Evolutionary conservation across 2,797 vertebrate species (phyloP).

Genomic region (Nasua narica): DNA sequence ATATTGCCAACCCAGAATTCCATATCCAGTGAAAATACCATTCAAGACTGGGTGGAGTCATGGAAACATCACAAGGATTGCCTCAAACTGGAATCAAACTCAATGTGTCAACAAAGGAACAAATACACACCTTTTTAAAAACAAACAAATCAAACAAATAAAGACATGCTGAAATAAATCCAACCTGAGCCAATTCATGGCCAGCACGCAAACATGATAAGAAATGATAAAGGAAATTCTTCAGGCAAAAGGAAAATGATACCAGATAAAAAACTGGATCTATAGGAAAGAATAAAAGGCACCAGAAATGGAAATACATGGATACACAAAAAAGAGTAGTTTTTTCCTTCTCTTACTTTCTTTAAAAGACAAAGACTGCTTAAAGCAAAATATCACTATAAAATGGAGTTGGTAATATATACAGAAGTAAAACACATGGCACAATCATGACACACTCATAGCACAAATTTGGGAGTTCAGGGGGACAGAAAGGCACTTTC

Average conservation of each 20-base stretch:
- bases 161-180: neutral
- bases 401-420: neutral
- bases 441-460: fast-evolving
- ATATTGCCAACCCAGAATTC: neutral
- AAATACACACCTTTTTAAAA: neutral
- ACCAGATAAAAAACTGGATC: neutral
- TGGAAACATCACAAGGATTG: neutral
- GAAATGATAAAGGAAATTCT: neutral
- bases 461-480: neutral
- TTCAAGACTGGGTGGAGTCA: neutral
- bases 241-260: neutral
- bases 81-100: neutral
- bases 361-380: neutral
- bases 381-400: neutral
- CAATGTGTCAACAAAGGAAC: too few relatives aligned
- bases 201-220: neutral
- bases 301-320: neutral
- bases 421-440: neutral
- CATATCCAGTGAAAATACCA: neutral
- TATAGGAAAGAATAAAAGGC: neutral
- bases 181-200: neutral
- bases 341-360: neutral
- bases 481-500: neutral
- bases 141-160: neutral
- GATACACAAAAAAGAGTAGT: neutral